Evolutionary conservation across 2,888 invertebrate genomes (phyloP), one percentile per base, ranked within the genome.

Genomic region (Gymnosoma rotundatum): DNA sequence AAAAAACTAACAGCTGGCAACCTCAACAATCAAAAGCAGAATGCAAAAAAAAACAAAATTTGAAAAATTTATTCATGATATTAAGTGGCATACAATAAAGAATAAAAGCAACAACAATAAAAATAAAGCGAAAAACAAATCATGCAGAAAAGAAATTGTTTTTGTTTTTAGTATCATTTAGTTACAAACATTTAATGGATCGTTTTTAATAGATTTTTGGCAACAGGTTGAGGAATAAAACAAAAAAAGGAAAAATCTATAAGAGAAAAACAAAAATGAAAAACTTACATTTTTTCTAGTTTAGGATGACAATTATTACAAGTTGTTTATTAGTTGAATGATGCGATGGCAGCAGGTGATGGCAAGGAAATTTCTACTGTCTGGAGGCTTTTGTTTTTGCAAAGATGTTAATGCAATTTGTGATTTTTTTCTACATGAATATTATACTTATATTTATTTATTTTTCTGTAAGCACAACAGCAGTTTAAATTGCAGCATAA

Each of bases 211-310:
- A 73, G 58, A 79, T 73, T 83, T 83, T 84, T 84, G 81, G 84
- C 84, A 84, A 78, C 80, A 78, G 50, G 81, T 84, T 84, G 73
- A 78, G 74, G 60, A 84, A 69, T 42, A 64, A 72, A 70, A 78
- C 16, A 36, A 72, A 70, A n/a, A 70, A 25, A 20, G 54, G 54
- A 70, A 21, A 78, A 58, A 67, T 52, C 21, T 56, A 78, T 9
- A 74, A 2, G 25, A 1, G 4, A 58, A 78, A 64, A 50, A 75
- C 56, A 74, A 60, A 32, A 58, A 64, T 52, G 7, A 76, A 75
- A 80, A 81, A 84, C 84, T 84, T 84, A 84, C 84, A 84, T 84
- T 54, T 78, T 84, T 54, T 84, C 56, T 81, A 81, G 66, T 78
- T 84, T 64, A 25, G 58, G 67, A 79, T 61, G 78, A 64, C 69